Conservation (phyloP, 2,888 invertebrate genomes). For the Neoscelio sp. region DNA sequence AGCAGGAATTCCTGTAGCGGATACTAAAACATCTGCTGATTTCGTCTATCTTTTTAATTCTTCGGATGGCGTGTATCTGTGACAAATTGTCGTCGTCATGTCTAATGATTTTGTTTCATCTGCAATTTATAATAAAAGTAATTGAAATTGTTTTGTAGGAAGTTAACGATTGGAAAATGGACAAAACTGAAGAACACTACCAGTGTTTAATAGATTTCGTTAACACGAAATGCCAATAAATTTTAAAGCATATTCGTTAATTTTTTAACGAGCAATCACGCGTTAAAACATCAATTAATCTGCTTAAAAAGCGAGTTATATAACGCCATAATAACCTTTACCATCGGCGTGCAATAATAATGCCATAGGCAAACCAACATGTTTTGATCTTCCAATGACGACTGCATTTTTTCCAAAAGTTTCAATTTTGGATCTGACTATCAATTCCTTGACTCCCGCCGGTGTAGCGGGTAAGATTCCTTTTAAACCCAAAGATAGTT, state of each 20-base stretch:
- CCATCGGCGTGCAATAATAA: conserved; percentile 92
- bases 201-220: no score
- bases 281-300: no score
- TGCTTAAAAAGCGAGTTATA: no score
- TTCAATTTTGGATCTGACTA: conserved; percentile 86
- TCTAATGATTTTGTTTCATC: conserved; percentile 87
- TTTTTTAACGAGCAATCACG: not conserved
- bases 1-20: conserved; percentile 89
- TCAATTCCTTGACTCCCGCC: conserved; percentile 81
- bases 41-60: conserved; percentile 89
- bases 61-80: conserved; percentile 92
- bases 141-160: not conserved
- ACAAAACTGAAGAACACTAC: no score
- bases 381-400: conserved; percentile 95
- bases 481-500: conserved; percentile 87
- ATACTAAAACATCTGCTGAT: conserved; percentile 91
- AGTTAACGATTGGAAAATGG: not conserved
- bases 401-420: conserved; percentile 95
- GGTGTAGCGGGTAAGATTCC: conserved; percentile 81
- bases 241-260: no score
- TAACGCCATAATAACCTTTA: conserved; percentile 84
- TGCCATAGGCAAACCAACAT: conserved; percentile 95
- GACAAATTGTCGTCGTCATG: conserved; percentile 95
- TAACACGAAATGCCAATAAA: no score
- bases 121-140: conserved; percentile 65